A percentile compares a stretch with the other conserved stretches of the same genome.
Conservation (phyloP, 2,797 vertebrate genomes). For the Cossypha niveicapilla region DNA sequence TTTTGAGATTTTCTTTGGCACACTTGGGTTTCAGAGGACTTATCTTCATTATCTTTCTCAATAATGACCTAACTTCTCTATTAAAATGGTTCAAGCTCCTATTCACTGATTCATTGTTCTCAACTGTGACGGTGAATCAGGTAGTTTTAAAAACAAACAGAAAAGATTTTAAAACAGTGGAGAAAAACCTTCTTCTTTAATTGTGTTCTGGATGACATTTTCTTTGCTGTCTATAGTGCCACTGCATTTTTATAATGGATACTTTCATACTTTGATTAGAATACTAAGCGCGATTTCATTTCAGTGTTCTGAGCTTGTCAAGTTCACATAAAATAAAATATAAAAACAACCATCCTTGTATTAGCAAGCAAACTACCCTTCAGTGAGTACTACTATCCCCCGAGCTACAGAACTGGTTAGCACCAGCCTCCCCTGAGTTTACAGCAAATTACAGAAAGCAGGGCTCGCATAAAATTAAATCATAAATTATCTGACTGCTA, state of each 20-base stretch:
- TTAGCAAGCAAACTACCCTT: slow-evolving; percentile 86
- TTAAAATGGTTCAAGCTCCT: slow-evolving; percentile 58
- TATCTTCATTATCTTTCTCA: slow-evolving; percentile 58
- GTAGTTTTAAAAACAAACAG: slow-evolving; percentile 69
- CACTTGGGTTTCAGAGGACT: slow-evolving; percentile 53
- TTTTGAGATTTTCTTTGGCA: slow-evolving; percentile 68
- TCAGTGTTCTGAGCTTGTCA: slow-evolving; percentile 79
- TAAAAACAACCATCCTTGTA: slow-evolving; percentile 83
- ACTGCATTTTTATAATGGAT: slow-evolving; percentile 75
- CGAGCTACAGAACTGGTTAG: slow-evolving; percentile 85
- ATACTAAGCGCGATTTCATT: slow-evolving; percentile 81
- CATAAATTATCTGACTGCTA: slow-evolving; percentile 97
- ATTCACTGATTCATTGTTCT: slow-evolving; percentile 70
- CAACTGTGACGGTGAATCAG: slow-evolving; percentile 59
- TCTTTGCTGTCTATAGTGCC: slow-evolving; percentile 56
- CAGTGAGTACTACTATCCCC: slow-evolving; percentile 80
- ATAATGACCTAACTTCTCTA: slow-evolving; percentile 61
- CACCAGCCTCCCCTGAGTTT: slow-evolving; percentile 85
- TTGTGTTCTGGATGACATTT: slow-evolving; percentile 71
- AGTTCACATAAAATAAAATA: slow-evolving; percentile 84
- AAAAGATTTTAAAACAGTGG: slow-evolving; percentile 57
- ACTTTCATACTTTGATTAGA: slow-evolving; percentile 80
- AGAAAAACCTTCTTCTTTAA: slow-evolving; percentile 62
- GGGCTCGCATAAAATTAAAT: slow-evolving; percentile 98
- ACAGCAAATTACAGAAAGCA: slow-evolving; percentile 97